Conservation (phyloP, 2,797 vertebrate species). For the Crenichthys baileyi region DNA sequence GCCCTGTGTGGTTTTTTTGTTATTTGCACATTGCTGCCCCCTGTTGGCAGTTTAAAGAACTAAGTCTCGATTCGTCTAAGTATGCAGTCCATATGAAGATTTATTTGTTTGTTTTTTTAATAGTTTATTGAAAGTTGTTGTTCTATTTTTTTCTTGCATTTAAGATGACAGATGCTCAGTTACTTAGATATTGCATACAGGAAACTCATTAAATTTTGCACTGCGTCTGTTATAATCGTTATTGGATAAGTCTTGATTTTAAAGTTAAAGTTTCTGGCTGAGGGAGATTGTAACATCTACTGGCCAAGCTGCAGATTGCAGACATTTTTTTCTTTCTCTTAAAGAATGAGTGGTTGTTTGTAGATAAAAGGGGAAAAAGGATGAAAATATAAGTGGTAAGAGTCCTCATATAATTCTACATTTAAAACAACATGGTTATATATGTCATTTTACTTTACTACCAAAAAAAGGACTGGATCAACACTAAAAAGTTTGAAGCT, state of each 20-base stretch:
- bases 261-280: background rate
- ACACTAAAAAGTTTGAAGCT: background rate
- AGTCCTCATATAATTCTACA: background rate
- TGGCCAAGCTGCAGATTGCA: background rate
- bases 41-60: background rate
- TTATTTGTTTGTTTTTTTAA: background rate
- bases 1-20: background rate
- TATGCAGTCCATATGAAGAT: background rate
- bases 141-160: background rate
- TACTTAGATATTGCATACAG: too few relatives aligned
- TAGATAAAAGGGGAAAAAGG: background rate
- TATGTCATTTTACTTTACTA: background rate
- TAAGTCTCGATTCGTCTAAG: background rate
- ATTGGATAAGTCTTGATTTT: background rate
- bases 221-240: background rate
- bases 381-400: background rate
- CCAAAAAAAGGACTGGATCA: background rate
- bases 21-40: background rate
- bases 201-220: too few relatives aligned
- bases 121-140: background rate
- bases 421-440: too few relatives aligned
- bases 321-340: background rate
- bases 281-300: background rate
- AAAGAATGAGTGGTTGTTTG: background rate
- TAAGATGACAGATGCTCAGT: background rate